A percentile compares a stretch with the other conserved stretches of the same genome.
phyloP scores from a whole-genome alignment of 2,888 invertebrate genomes.

The Leucophora obtusa region DNA sequence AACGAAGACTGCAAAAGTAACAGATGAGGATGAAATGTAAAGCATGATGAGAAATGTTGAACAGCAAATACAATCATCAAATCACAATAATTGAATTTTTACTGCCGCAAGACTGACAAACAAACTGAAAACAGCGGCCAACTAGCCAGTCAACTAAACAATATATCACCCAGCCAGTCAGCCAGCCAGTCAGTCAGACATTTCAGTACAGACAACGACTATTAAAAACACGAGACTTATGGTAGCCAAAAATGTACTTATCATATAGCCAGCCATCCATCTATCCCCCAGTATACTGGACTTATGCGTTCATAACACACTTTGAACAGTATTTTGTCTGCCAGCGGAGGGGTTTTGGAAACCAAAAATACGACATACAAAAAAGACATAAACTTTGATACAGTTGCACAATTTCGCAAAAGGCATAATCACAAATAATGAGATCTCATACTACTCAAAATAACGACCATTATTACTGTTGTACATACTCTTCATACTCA shows the following conservation, averaged over 20 bases:
- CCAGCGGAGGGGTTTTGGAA: constrained; percentile 14
- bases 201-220: constrained; percentile 25
- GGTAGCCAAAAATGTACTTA: constrained; percentile 50
- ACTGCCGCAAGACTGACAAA: constrained; percentile 31
- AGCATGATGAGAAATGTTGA: constrained; percentile 33
- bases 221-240: constrained; percentile 49
- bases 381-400: constrained; percentile 34
- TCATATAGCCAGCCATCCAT: constrained; percentile 10
- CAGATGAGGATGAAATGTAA: constrained; percentile 27
- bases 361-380: constrained; percentile 16
- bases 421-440: constrained; percentile 77
- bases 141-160: neutral
- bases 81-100: constrained; percentile 59
- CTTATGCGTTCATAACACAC: constrained; percentile 33
- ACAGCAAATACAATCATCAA: constrained; percentile 44
- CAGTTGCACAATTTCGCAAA: constrained; percentile 74
- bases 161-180: constrained; percentile 17
- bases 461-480: constrained; percentile 17
- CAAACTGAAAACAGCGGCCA: neutral
- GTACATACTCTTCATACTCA: constrained; percentile 9
- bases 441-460: constrained; percentile 64
- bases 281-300: neutral
- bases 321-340: constrained; percentile 1
- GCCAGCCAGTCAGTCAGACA: constrained; percentile 11
- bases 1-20: constrained; percentile 1